phyloP scores from a whole-genome alignment of 1,140 invertebrate genomes.

The Doryteuthis pealeii region DNA sequence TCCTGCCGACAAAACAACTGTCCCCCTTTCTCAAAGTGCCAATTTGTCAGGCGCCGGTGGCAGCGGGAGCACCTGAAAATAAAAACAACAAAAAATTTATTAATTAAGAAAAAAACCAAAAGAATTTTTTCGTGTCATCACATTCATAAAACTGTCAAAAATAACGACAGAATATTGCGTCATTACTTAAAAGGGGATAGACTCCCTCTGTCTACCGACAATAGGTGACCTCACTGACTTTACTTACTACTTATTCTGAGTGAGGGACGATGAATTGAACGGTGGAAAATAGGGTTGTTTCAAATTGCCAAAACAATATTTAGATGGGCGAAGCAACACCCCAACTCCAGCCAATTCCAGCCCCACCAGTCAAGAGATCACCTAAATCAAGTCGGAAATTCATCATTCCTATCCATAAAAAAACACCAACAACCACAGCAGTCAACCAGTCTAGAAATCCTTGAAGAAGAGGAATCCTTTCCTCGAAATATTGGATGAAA shows the following conservation, averaged over 20 bases:
- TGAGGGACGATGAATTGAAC: too few relatives aligned
- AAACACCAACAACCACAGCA: too few relatives aligned
- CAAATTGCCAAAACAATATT: too few relatives aligned
- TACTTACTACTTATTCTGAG: neutral
- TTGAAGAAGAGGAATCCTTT: too few relatives aligned
- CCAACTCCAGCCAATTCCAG: too few relatives aligned
- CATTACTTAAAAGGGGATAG: neutral
- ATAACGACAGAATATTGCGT: neutral
- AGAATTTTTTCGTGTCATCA: neutral
- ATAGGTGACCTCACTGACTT: neutral
- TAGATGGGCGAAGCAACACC: too few relatives aligned
- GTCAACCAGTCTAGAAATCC: too few relatives aligned
- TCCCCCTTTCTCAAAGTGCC: conserved; percentile 93
- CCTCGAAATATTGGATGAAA: too few relatives aligned
- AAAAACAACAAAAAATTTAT: conserved; percentile 19
- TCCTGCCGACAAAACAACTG: conserved; percentile 85
- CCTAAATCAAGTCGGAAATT: too few relatives aligned
- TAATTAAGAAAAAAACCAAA: neutral
- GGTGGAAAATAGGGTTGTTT: too few relatives aligned
- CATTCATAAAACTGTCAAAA: neutral
- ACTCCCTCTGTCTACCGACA: neutral
- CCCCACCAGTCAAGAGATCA: too few relatives aligned
- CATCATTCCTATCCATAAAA: too few relatives aligned
- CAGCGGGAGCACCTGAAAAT: conserved; percentile 80
- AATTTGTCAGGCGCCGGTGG: conserved; percentile 78